phyloP scores from a whole-genome alignment of 2,888 invertebrate species.

The Phortica okadai region DNA sequence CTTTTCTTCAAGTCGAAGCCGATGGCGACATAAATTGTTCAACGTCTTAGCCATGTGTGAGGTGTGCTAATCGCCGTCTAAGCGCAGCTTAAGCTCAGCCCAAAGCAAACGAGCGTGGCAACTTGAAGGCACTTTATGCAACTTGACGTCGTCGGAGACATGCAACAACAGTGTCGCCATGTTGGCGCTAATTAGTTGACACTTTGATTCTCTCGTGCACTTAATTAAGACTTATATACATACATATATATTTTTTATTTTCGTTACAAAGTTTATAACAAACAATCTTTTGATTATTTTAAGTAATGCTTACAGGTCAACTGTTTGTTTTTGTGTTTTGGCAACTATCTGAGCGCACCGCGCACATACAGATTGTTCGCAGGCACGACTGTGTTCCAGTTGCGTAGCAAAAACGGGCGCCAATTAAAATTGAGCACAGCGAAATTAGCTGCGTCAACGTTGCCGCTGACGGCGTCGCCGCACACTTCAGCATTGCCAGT shows the following conservation, averaged over 20 bases:
- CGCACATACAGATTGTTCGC: slow-evolving; percentile 66
- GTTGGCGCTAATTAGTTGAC: slow-evolving; percentile 65
- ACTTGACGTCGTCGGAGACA: not conserved
- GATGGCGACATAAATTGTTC: too few relatives aligned
- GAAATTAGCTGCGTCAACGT: not conserved
- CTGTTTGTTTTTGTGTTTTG: slow-evolving; percentile 25
- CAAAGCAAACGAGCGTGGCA: not conserved
- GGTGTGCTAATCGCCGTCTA: slow-evolving; percentile 66
- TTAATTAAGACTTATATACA: slow-evolving; percentile 56
- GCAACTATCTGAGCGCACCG: slow-evolving; percentile 54
- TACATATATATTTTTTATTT: not conserved
- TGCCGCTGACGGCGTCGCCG: not conserved
- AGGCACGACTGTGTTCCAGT: slow-evolving; percentile 68
- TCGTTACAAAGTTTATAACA: slow-evolving; percentile 34
- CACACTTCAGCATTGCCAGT: slow-evolving; percentile 37
- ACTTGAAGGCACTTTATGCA: not conserved
- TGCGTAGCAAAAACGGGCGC: slow-evolving; percentile 67
- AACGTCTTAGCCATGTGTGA: slow-evolving; percentile 31
- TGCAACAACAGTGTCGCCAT: not conserved
- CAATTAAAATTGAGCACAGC: slow-evolving; percentile 60
- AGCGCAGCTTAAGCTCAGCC: slow-evolving; percentile 44
- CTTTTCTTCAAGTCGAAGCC: not conserved
- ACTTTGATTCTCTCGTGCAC: slow-evolving; percentile 62
- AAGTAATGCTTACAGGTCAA: slow-evolving; percentile 1
- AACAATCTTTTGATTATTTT: slow-evolving; percentile 32